Base-by-base conservation (phyloP, 2,797 vertebrate species). In the Eulemur albifrons region DNA sequence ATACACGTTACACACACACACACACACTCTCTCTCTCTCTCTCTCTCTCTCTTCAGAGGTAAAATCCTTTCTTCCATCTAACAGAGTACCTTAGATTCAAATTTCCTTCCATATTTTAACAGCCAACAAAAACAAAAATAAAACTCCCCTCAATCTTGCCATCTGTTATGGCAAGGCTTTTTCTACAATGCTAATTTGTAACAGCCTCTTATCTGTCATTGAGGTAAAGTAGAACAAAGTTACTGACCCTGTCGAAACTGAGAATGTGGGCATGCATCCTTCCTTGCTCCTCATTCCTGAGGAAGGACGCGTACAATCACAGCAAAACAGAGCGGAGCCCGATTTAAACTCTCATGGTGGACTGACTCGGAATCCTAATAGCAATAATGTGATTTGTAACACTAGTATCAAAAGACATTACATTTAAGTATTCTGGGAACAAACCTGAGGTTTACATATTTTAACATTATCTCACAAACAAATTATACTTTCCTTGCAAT, bases 381-480 rank as follows among this genome's bases (percentile, higher is more conserved):
- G 79, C 0, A 43, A 25, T 6, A 59, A 32, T 38, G 93, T 70
- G 89, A 95, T 63, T 52, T 88, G 3, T 23, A 81, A 35, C 50
- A 4, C 5, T 43, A 69, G 87, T 10, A 52, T 14, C 40, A 67
- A 72, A 94, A 90, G 63, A 88, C 48, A 69, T 3, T 70, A 40
- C 87, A 80, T 57, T 14, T 52, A 25, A 70, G 35, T 65, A 43
- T 83, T 95, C 83, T 65, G 43, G 57, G 65, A 57, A 48, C 1
- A 38, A 59, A 75, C 6, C 40, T 30, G 50, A 11, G 63, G n/a
- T 88, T 35, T 65, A 27, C 27, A 15, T 50, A 75, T 38, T 69
- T 91, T 77, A 94, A 80, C 7, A 35, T 85, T 43, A 63, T 45
- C 57, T 97, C 25, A 63, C 32, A 80, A 84, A 96, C 80, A 72